Base-by-base conservation (phyloP, 2,113 vertebrate species). In the Ranitomeya variabilis region DNA sequence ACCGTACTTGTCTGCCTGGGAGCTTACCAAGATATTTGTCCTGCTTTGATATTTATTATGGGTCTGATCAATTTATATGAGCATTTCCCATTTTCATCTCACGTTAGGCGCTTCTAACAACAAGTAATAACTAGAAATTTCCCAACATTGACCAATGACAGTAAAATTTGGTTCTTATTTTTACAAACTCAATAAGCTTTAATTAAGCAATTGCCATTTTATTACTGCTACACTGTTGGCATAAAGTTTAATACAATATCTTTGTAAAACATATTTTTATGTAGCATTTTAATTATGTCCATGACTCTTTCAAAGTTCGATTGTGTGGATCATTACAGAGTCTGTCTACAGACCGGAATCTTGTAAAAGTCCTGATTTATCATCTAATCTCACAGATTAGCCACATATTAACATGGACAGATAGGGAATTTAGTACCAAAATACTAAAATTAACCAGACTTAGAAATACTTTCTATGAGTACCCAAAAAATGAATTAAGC, bases 11-110 rank as follows among this genome's bases (percentile, higher is more conserved):
- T 16, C 55, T 74, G 54, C 74, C 67, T 85, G 21, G 0, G 15
- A 57, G 26, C 52, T 85, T 85, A 85, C 52, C 16, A 59, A 12
- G 52, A 18, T 55, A 26, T 85, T 57, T 74, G 74, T 74, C 37
- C 23, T 66, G 67, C 83, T 85, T 85, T 74, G 83, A 85, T 73
- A 85, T 85, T 85, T 74, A 74, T 74, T 52, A 59, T 57, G 9
- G 54, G 83, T 69, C n/a, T 23, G n/a, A 55, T 85, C 23, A 59
- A 74, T 2, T n/a, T 18, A 85, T 85, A 59, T 67, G 23, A 54
- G 59, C 23, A 8, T 15, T 54, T 11, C 74, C 80, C 51, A 79
- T 80, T 6, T n/a, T 87, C 67, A 87, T 80, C 76, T 80, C 2
- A 23, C 7, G 37, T 11, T 78, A 66, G 67, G 23, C n/a, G 60